Evolutionary conservation across 2,797 vertebrate genomes (phyloP).

Genomic region (Microctenopoma steveboyesi): DNA sequence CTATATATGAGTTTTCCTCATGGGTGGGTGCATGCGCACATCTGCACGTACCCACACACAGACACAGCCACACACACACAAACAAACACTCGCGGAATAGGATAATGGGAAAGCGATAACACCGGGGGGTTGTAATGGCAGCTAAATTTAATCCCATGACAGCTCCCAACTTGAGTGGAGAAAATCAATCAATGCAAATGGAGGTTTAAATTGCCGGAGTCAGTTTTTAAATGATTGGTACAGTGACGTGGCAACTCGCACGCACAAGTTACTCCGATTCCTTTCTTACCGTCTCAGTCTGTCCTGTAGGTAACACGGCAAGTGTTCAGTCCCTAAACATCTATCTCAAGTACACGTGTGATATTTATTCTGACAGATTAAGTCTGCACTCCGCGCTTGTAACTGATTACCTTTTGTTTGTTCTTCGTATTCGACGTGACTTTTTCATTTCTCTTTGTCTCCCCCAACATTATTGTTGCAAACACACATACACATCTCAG

Average conservation of each 20-base stretch:
- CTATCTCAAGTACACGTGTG: constrained; percentile 4
- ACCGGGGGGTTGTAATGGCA: constrained; percentile 61
- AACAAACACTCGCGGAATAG: constrained; percentile 20
- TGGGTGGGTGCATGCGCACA: neutral
- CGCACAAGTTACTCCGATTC: constrained; percentile 1
- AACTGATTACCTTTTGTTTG: constrained; percentile 7
- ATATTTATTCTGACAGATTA: constrained; percentile 18
- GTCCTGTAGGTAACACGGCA: neutral
- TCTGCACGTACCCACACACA: constrained; percentile 6
- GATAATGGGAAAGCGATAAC: constrained; percentile 61
- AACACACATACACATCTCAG: constrained; percentile 13
- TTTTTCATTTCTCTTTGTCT: constrained; percentile 26
- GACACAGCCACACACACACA: neutral
- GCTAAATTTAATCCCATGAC: constrained; percentile 73
- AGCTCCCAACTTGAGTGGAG: constrained; percentile 60
- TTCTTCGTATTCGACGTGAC: constrained; percentile 16
- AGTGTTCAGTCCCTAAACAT: constrained; percentile 19
- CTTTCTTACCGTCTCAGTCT: constrained; percentile 20
- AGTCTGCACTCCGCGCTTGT: constrained; percentile 6
- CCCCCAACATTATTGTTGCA: constrained; percentile 18
- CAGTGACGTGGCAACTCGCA: constrained; percentile 10
- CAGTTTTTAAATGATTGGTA: constrained; percentile 61
- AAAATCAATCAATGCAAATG: constrained; percentile 73
- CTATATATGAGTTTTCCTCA: constrained; percentile 36
- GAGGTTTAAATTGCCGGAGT: constrained; percentile 65